Evolutionary conservation across 2,797 vertebrate species (phyloP).

Genomic region (Orestias chungarensis): DNA sequence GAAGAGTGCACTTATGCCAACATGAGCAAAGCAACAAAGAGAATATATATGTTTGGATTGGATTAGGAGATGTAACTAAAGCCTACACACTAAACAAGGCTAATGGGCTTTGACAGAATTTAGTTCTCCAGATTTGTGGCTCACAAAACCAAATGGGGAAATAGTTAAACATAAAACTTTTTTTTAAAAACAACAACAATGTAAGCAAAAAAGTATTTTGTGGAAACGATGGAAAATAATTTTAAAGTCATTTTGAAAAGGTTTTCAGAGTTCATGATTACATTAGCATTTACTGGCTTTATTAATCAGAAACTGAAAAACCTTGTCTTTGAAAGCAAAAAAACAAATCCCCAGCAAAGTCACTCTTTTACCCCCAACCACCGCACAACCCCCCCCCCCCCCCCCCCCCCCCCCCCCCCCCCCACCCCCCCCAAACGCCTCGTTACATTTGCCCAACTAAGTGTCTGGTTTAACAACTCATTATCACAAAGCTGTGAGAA

Average conservation of each 20-base stretch:
- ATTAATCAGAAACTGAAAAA: not conserved
- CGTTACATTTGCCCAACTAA: slow-evolving; percentile 50
- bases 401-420: slow-evolving; percentile 32
- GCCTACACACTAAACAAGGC: slow-evolving; percentile 32
- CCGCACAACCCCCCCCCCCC: slow-evolving; percentile 16
- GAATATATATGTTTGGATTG: slow-evolving; percentile 53
- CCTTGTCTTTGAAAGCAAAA: slow-evolving; percentile 34
- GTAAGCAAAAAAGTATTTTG: not conserved
- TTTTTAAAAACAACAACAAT: not conserved
- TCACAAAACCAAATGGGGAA: slow-evolving; percentile 1
- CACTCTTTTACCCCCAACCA: slow-evolving; percentile 26
- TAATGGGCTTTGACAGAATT: slow-evolving; percentile 15
- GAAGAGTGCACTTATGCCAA: slow-evolving; percentile 47
- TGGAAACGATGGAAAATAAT: slow-evolving; percentile 23
- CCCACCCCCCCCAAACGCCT: slow-evolving; percentile 15
- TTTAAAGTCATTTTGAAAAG: not conserved
- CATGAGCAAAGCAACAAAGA: slow-evolving; percentile 50
- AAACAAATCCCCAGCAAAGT: slow-evolving; percentile 1
- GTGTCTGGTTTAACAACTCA: slow-evolving; percentile 77
- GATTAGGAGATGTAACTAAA: slow-evolving; percentile 34
- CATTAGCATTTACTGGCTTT: not conserved
- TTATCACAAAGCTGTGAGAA: slow-evolving; percentile 74
- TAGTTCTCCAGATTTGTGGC: not conserved
- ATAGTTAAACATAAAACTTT: too few species aligned
- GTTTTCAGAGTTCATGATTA: not conserved